Percentiles rank a stretch among this genome's conserved stretches.
These are phyloP conservation scores for Heterotilapia buettikoferi DNA, from an alignment of 2,113 vertebrate species.

Conservation along the genomic window DNA sequence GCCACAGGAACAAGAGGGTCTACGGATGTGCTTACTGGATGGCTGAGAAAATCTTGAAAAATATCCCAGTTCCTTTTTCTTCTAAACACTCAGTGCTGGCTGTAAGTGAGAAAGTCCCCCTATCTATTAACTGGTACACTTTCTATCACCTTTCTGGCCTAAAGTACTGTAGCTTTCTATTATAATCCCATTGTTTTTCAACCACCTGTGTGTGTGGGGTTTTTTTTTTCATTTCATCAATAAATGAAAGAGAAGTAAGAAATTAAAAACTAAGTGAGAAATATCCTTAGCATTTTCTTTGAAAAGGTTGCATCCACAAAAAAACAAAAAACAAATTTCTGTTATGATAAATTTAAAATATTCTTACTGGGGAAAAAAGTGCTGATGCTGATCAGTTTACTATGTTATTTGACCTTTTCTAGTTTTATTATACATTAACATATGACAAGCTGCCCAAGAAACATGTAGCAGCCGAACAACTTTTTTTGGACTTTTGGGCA, in stretches of 20 bases:
- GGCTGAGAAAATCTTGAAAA: neutral
- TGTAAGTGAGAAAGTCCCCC: neutral
- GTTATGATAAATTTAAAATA: neutral
- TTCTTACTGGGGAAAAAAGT: neutral
- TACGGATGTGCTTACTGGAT: conserved; percentile 1
- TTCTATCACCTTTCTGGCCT: neutral
- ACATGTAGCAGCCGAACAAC: neutral
- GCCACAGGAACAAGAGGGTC: conserved; percentile 16
- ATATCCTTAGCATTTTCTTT: neutral
- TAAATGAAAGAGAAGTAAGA: neutral
- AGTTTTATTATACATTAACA: neutral
- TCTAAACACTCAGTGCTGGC: neutral
- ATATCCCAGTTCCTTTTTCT: neutral
- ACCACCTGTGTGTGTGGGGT: neutral
- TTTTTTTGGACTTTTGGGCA: neutral
- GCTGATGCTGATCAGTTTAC: neutral
- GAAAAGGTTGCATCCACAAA: neutral
- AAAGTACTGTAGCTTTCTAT: neutral
- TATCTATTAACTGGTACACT: neutral
- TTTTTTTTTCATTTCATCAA: fast-evolving
- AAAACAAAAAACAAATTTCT: neutral
- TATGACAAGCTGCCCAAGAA: neutral
- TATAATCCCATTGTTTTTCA: neutral
- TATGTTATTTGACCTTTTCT: neutral
- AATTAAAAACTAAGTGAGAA: neutral